phyloP scores from a whole-genome alignment of 2,797 vertebrate species.

The Danio choprae region DNA sequence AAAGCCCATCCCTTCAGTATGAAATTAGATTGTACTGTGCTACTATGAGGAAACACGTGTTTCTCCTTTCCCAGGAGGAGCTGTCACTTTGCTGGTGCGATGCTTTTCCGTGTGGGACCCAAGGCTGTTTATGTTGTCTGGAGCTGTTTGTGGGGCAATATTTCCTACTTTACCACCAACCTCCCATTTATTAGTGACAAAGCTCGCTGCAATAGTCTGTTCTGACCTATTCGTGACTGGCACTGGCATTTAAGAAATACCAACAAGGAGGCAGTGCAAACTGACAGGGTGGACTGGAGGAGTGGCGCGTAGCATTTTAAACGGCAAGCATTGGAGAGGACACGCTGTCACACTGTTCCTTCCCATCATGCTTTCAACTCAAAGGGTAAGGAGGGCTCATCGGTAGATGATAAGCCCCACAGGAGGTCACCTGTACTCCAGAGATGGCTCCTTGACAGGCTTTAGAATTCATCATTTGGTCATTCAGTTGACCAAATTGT shows the following conservation, averaged over 20 bases:
- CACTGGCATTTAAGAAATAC: constrained; percentile 82
- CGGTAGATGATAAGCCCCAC: constrained; percentile 71
- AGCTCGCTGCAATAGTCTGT: constrained; percentile 79
- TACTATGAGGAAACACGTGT: constrained; percentile 74
- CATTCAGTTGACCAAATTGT: background rate
- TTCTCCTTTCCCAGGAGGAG: constrained; percentile 74
- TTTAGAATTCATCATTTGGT: background rate
- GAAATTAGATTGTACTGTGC: constrained; percentile 57
- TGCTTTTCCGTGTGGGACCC: constrained; percentile 62
- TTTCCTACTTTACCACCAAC: constrained; percentile 68
- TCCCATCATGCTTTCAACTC: constrained; percentile 56
- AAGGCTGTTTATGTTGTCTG: constrained; percentile 65
- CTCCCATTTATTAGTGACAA: constrained; percentile 81
- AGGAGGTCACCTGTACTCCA: constrained; percentile 70
- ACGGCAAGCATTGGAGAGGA: constrained; percentile 54
- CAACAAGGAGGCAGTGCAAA: constrained; percentile 65
- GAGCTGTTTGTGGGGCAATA: constrained; percentile 72
- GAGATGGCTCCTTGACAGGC: constrained; percentile 38
- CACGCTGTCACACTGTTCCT: constrained; percentile 67
- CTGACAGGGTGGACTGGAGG: constrained; percentile 59
- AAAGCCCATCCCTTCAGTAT: constrained; percentile 44
- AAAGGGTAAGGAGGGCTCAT: constrained; percentile 63
- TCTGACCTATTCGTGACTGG: constrained; percentile 81
- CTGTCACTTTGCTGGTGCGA: constrained; percentile 72
- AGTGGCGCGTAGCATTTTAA: constrained; percentile 62